Base-by-base conservation (phyloP, 1,140 invertebrate genomes). In the Drosophila eugracilis region DNA sequence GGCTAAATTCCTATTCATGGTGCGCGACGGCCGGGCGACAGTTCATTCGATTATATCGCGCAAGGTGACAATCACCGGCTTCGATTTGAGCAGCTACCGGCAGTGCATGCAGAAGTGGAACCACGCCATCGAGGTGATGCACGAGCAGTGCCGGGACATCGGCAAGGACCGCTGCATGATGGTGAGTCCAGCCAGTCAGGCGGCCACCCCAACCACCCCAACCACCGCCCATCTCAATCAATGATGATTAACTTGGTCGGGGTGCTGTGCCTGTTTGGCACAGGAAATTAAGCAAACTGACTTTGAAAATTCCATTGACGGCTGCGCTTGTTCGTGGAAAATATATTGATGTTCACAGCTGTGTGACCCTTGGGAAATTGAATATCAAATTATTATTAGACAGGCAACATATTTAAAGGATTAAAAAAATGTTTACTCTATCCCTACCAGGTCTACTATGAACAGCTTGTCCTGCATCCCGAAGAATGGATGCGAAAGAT, bases 1-100 rank as follows among this genome's bases (percentile, higher is more conserved):
- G 91, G 91, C 98, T 30, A 99, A 99, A 93, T 99, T 99, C 93
- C 94, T 99, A 76, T 97, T 99, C 91, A 99, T 99, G 97, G 95
- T 99, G 47, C 94, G 99, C 72, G 99, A 99, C 92, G 99, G 99
- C 3, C 94, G 99, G 53, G 98, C 98, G 26, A 98, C 98, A 7
- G 98, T 99, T 48, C 98, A 99, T 93, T 99, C 98, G 48, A 99
- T 99, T 91, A 97, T 99, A 92, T 97, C 97, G n/a, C 94, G 98
- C 89, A 97, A 98, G 94, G 97, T 99, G 48, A 99, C 98, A 44
- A 99, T 99, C 89, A 98, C 98, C 15, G 99, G 99, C 2, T 99
- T 99, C 93, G 97, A 99, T 93, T 92, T 99, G 86, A 95, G 94
- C 66, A 97, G 95, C 89, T 99, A 98, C 92, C 94, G 97, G 54